Evolutionary conservation across 2,797 vertebrate genomes (phyloP), one percentile per base, ranked within the genome.

Genomic region (Enteromius mattozi): DNA sequence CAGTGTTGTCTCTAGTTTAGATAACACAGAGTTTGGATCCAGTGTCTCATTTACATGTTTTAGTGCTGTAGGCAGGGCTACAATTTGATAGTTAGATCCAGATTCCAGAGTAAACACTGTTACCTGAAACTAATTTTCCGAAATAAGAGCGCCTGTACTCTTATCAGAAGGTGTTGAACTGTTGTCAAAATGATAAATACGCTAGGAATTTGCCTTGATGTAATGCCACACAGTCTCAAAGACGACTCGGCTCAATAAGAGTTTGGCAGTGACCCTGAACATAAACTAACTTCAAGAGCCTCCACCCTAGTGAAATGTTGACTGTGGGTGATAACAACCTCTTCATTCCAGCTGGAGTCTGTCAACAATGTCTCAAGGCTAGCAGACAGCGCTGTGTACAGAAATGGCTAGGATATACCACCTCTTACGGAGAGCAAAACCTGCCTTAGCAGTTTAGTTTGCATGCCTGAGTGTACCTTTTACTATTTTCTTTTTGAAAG

Each of bases 301-400:
- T 88, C 86, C 88, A 42, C 90, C 87, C 80, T 90, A 86, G 81
- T 86, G 88, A 91, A 93, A 93, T 92, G 93, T 92, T 92, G 85
- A 92, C 87, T 85, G 42, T 63, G 3, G 21, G 79, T 85, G 85
- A 72, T 61, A 88, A 86, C 61, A 89, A 69, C 51, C 69, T 51
- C 66, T 69, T 35, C 63, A 56, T 85, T 80, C 87, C 86, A 79
- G 54, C 85, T 85, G 86, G 82, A 86, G 90, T 91, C 66, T 91
- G 91, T 91, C 91, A 93, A 92, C 85, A 93, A 1, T 80, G 69
- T 88, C 75, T 74, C 40, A 86, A 82, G 86, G 80, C 68, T 77
- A 74, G 83, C 84, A 87, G 45, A 88, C 85, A 86, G 85, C 83
- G 49, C 78, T 89, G 75, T 59, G 21, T 51, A 7, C 87, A 88